Conservation (phyloP, 2,113 vertebrate species). For the Apteryx owenii region DNA sequence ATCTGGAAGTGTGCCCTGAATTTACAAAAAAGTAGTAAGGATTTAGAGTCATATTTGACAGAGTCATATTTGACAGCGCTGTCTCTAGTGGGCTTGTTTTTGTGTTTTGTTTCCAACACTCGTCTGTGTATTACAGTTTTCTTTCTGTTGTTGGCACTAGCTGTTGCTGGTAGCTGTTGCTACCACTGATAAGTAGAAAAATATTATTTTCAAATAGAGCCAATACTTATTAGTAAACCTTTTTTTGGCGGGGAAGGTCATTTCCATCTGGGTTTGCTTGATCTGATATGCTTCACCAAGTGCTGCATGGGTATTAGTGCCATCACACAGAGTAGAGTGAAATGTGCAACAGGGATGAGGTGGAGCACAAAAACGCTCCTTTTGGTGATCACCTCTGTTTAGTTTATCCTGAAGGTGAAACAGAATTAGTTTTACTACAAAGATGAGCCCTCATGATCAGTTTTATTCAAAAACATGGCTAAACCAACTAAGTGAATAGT, state of each 20-base stretch:
- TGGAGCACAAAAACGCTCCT: neutral
- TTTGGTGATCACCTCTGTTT: neutral
- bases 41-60: neutral
- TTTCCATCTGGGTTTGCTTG: neutral
- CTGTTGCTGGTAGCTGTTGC: neutral
- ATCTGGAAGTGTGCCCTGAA: neutral
- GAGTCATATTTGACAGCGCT: too few relatives aligned
- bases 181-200: neutral
- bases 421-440: neutral
- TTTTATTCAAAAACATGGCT: neutral
- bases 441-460: neutral
- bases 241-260: neutral
- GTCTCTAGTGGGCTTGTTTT: neutral
- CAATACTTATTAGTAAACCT: neutral
- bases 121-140: neutral
- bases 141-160: neutral
- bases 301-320: neutral
- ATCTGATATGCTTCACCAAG: neutral
- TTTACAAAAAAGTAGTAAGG: neutral
- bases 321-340: neutral
- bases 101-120: neutral
- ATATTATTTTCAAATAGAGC: neutral
- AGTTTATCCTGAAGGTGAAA: neutral
- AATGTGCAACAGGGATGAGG: neutral
- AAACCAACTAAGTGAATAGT: neutral